Base-by-base conservation (phyloP, 2,113 vertebrate genomes). In the Mionectes macconnelli region DNA sequence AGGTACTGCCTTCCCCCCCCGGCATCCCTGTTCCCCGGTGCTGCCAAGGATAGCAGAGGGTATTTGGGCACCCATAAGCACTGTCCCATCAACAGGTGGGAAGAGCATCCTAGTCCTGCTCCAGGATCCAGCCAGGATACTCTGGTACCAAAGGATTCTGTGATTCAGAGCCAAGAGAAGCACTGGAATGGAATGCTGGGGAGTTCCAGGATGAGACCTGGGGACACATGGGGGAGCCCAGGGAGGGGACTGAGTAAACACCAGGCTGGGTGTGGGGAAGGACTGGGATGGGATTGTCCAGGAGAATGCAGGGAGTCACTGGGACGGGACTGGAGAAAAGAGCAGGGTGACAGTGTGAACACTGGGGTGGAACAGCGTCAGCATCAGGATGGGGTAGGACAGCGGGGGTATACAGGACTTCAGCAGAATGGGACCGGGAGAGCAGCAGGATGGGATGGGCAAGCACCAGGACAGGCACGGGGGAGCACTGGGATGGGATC, bases 21-120 rank as follows among this genome's bases (percentile, higher is more conserved):
- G 0, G 2, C 23, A 52, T 57, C 18, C 31, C 31, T 40, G 4
- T 11, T 10, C 37, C 42, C 52, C 1, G 0, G n/a, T 0, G 0
- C 60, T 74, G 50, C 74, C 66, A 20, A 21, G 62, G 56, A 21
- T 3, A 66, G 40, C 3, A 2, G 55, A 1, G 2, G 22, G 17
- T 7, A 3, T 37, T 25, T 2, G 5, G 53, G 64, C 20, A 55
- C 12, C 25, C 13, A 0, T 3, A 18, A 50, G 62, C 74, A 16
- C 17, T 1, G 25, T 33, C 49, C 87, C 49, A 13, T 14, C 66
- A 45, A n/a, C 40, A 69, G 50, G 45, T 44, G 55, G 12, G 5
- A 44, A 73, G 70, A 93, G 39, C 30, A 53, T 57, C 83, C 70
- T 63, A 20, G 44, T 5, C 10, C 56, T 15, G 2, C 59, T 53